phyloP scores from a whole-genome alignment of 2,113 vertebrate genomes.

The Telmatochromis brichardi region DNA sequence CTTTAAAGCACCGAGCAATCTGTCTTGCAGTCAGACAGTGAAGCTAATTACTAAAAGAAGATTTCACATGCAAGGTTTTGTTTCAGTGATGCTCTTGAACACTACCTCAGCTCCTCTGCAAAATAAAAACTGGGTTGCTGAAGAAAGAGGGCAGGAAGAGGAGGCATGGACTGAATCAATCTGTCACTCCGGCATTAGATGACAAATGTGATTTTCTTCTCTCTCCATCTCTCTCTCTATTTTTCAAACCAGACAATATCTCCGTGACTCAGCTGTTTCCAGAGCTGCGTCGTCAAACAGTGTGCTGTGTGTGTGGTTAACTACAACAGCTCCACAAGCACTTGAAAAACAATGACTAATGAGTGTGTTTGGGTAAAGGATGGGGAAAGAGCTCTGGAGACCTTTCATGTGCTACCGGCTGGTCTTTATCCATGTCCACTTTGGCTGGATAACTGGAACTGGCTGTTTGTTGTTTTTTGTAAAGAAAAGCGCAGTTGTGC shows the following conservation, averaged over 20 bases:
- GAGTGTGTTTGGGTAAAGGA: neutral
- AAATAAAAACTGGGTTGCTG: slow-evolving; percentile 39
- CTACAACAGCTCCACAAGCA: neutral
- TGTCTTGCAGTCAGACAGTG: neutral
- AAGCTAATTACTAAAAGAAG: neutral
- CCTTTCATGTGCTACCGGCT: neutral
- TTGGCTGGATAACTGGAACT: neutral
- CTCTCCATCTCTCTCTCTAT: neutral
- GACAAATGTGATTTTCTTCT: neutral
- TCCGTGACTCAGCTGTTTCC: neutral
- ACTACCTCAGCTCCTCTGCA: slow-evolving; percentile 19
- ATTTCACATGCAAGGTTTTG: neutral
- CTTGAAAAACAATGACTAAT: slow-evolving; percentile 4
- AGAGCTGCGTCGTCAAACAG: neutral
- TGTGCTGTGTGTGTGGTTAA: neutral
- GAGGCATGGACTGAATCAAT: neutral
- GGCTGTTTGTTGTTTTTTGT: neutral
- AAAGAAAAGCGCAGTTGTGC: neutral
- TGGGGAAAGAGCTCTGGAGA: neutral
- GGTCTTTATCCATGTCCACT: neutral
- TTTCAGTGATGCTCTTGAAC: neutral
- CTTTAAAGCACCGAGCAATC: neutral
- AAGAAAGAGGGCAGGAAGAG: neutral
- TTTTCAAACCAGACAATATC: neutral
- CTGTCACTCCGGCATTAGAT: neutral